Evolutionary conservation across 2,113 vertebrate species (phyloP).

Genomic region (Thryonomys swinderianus): DNA sequence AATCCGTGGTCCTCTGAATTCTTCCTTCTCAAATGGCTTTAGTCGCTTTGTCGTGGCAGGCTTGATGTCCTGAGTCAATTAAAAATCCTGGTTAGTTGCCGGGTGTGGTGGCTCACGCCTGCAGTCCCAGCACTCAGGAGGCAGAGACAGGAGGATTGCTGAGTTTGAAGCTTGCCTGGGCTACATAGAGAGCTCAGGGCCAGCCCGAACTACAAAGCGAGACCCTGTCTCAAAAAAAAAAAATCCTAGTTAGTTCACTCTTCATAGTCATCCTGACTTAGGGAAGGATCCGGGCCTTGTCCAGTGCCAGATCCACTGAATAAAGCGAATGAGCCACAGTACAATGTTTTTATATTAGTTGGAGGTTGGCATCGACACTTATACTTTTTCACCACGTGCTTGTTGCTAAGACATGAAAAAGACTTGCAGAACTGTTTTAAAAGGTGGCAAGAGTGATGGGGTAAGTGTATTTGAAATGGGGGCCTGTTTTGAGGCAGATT

Average conservation of each 20-base stretch:
- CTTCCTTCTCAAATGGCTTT: background rate
- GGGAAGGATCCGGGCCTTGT: background rate
- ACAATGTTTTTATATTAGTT: background rate
- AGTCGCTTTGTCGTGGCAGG: background rate
- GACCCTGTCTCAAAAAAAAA: no score
- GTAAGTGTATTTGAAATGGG: background rate
- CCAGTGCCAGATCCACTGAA: background rate
- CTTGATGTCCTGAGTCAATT: background rate
- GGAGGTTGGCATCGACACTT: background rate
- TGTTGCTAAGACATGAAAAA: background rate
- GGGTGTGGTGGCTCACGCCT: no score
- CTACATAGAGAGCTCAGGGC: no score
- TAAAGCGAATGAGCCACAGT: background rate
- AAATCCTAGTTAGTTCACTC: background rate
- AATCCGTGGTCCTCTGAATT: background rate
- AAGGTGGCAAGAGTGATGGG: background rate
- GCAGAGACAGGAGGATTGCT: no score
- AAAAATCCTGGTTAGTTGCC: background rate
- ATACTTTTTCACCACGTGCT: background rate
- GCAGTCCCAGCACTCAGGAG: no score
- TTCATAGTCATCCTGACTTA: background rate
- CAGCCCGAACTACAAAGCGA: no score
- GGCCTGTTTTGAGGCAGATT: background rate
- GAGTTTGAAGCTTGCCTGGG: no score
- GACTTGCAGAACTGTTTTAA: background rate